These are phyloP conservation scores for Calyptommatus sinebrachiatus DNA, from an alignment of 2,113 vertebrate species.

Conservation along the genomic window DNA sequence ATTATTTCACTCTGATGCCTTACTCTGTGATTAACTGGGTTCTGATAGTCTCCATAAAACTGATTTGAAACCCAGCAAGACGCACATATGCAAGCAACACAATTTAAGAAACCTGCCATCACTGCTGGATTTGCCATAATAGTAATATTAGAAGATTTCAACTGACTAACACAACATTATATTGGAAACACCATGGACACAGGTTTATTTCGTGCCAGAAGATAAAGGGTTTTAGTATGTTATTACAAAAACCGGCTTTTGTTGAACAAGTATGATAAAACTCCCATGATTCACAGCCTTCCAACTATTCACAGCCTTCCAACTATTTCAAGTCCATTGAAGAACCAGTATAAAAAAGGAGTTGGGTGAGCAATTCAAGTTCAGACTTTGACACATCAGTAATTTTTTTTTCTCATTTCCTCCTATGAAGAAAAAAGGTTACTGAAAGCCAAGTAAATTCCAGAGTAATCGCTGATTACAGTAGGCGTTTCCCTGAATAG, in stretches of 20 bases:
- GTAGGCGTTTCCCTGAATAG: conserved; percentile 30
- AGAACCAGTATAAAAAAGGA: not conserved
- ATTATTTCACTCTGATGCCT: not conserved
- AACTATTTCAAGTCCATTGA: not conserved
- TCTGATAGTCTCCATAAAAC: too few relatives aligned
- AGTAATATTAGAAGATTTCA: too few relatives aligned
- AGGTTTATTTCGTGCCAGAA: too few relatives aligned
- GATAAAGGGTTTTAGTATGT: too few relatives aligned
- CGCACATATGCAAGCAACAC: too few relatives aligned
- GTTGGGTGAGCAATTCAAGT: not conserved
- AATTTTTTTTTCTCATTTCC: conserved; percentile 19
- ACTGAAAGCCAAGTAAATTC: conserved; percentile 51
- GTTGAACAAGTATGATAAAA: not conserved
- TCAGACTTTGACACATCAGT: not conserved
- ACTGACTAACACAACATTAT: too few relatives aligned
- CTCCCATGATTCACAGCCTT: fast-evolving
- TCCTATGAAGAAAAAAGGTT: conserved; percentile 1
- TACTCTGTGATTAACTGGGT: not conserved
- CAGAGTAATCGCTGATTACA: conserved; percentile 57
- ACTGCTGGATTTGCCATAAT: too few relatives aligned
- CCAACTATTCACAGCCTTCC: not conserved
- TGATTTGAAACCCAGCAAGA: too few relatives aligned
- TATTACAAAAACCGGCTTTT: too few relatives aligned
- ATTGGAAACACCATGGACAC: too few relatives aligned
- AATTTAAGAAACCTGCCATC: too few relatives aligned